phyloP scores from a whole-genome alignment of 2,797 vertebrate species.

The Poecilia picta region DNA sequence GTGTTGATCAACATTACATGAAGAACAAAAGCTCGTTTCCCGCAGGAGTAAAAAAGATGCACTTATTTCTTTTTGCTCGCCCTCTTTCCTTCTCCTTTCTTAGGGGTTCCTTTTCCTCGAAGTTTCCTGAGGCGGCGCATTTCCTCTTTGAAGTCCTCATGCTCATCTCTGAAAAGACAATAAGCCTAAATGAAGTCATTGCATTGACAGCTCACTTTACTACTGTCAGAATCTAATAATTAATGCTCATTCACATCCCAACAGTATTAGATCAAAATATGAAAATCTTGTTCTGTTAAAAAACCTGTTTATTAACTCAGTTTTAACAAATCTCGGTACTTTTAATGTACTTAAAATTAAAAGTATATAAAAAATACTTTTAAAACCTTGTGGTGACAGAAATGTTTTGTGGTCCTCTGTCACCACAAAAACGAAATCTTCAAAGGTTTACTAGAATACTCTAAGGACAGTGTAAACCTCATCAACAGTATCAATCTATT shows the following conservation, averaged over 20 bases:
- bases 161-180: conserved; percentile 87
- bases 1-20: neutral
- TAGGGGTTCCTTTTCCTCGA: conserved; percentile 91
- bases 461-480: no score
- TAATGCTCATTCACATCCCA: neutral
- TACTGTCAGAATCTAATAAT: neutral
- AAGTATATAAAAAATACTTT: no score
- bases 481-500: no score
- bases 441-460: no score
- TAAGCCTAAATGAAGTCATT: neutral
- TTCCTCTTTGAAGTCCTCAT: conserved; percentile 95
- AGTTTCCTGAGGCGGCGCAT: conserved; percentile 90
- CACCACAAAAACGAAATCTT: no score
- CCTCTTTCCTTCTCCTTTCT: conserved; percentile 95
- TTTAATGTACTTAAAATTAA: no score
- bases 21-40: neutral
- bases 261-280: neutral
- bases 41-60: neutral
- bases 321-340: no score
- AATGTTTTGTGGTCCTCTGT: no score
- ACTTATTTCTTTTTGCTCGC: conserved; percentile 88
- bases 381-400: no score
- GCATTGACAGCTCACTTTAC: neutral
- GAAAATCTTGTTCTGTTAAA: no score
- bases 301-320: no score